A percentile compares a stretch with the other conserved stretches of the same genome.
phyloP scores from a whole-genome alignment of 1,140 invertebrate genomes.

The Pseudomyrmex concolor region DNA sequence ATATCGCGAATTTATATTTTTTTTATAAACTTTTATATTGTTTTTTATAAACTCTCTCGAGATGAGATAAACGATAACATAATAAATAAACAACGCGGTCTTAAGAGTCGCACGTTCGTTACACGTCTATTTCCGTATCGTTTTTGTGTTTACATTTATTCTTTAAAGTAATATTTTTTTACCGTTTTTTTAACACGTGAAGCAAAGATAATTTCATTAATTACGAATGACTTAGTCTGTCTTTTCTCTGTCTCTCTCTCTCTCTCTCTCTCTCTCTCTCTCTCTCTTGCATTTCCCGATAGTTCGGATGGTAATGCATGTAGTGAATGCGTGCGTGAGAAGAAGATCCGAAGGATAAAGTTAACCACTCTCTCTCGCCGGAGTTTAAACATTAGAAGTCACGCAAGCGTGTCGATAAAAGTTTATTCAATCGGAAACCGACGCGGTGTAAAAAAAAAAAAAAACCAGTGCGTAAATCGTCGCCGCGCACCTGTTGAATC shows the following conservation, averaged over 20 bases:
- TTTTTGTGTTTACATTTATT: not conserved
- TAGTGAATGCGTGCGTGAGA: no score
- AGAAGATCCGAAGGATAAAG: no score
- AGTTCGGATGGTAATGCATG: not conserved
- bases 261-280: no score
- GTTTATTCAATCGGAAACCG: not conserved
- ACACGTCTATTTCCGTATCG: not conserved
- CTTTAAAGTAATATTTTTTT: not conserved
- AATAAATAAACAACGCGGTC: not conserved
- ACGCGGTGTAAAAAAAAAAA: not conserved
- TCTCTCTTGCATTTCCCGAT: not conserved
- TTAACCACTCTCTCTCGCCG: not conserved
- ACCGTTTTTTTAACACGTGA: not conserved
- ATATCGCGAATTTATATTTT: not conserved
- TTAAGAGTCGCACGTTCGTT: not conserved
- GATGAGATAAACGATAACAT: not conserved
- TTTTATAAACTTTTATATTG: not conserved
- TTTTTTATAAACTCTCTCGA: not conserved
- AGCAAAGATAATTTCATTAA: not conserved
- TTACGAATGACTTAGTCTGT: not conserved
- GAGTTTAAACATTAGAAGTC: not conserved
- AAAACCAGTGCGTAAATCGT: not conserved
- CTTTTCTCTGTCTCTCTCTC: no score
- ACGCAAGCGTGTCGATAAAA: not conserved
- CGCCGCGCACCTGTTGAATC: not conserved